Percentiles rank a stretch among this genome's conserved stretches.
Conservation (phyloP, 1,140 invertebrate genomes). For the Zaprionus africanus region DNA sequence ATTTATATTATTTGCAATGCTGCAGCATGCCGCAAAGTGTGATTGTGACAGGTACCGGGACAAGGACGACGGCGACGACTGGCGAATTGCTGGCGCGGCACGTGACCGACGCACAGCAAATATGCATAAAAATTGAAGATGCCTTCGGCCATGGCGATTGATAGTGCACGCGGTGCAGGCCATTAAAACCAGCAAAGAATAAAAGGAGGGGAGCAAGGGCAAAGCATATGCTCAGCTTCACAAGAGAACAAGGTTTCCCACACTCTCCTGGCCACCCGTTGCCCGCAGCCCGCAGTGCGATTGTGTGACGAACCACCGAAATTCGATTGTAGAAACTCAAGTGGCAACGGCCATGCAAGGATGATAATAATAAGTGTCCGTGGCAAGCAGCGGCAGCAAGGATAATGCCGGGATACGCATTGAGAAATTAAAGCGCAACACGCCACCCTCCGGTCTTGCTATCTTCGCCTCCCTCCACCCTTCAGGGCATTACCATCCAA, state of each 20-base stretch:
- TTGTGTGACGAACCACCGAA: conserved; percentile 51
- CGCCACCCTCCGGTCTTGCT: conserved; percentile 33
- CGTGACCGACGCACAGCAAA: conserved; percentile 71
- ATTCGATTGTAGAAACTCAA: conserved; percentile 74
- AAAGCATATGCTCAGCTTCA: conserved; percentile 79
- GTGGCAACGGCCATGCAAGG: conserved; percentile 47
- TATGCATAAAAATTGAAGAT: conserved; percentile 80
- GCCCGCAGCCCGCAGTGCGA: conserved; percentile 35
- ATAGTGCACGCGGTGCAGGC: conserved; percentile 64
- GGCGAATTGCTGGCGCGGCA: conserved; percentile 50
- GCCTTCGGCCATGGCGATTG: conserved; percentile 56
- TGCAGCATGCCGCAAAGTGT: conserved; percentile 80
- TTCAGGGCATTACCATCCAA: conserved; percentile 51
- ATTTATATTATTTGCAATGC: conserved; percentile 81
- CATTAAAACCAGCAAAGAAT: conserved; percentile 59
- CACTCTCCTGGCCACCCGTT: conserved; percentile 23
- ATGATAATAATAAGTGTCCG: conserved; percentile 66
- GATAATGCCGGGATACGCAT: conserved; percentile 48
- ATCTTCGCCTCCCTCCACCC: neutral
- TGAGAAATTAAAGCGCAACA: conserved; percentile 79
- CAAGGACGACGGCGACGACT: conserved; percentile 23
- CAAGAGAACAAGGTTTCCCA: conserved; percentile 52
- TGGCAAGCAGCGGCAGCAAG: conserved; percentile 36
- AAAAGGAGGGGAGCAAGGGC: neutral
- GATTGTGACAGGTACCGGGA: conserved; percentile 77